Evolutionary conservation across 2,113 vertebrate genomes (phyloP), one percentile per base, ranked within the genome.

Genomic region (Nyctereutes procyonoides): DNA sequence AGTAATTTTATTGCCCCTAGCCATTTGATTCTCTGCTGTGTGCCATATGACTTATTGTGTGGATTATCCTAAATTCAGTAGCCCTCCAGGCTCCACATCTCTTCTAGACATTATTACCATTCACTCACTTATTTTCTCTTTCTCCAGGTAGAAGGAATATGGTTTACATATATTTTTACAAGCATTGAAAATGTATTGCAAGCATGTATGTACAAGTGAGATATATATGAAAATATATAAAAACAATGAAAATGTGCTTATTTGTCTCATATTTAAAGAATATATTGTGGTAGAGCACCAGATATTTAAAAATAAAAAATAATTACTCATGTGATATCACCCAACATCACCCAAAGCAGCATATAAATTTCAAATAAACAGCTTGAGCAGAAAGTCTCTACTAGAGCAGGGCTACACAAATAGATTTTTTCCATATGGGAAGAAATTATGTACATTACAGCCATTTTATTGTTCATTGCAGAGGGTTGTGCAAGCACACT

Each of bases 401-500:
- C 90, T 95, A 98, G 93, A 88, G 90, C 28, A 89, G 90, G 96
- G 88, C 92, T 69, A 96, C 60, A 98, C n/a, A 98, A 98, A 98
- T 95, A 83, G 95, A 98, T 85, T 96, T 98, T 98, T 98, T 98
- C 98, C 98, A 98, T 95, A 96, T 98, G 96, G 0, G 3, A 97
- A 97, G 80, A 97, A 98, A 96, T 87, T 74, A 98, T 97, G 95
- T 97, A 96, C 81, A 83, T 96, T 97, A 97, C 71, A 98, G 96
- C 28, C 94, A 98, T 98, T 98, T 98, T 98, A 98, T 98, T 98
- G 93, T 94, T 97, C 91, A 80, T 86, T 97, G 97, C 84, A 98
- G 95, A 98, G 93, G 93, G 92, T 96, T 98, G 96, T 94, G 82
- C 73, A 98, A 97, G 97, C 96, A 98, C 97, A 98, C 94, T 97